These are phyloP conservation scores for Prinia subflava DNA, from an alignment of 2,113 vertebrate genomes.

Conservation along the genomic window DNA sequence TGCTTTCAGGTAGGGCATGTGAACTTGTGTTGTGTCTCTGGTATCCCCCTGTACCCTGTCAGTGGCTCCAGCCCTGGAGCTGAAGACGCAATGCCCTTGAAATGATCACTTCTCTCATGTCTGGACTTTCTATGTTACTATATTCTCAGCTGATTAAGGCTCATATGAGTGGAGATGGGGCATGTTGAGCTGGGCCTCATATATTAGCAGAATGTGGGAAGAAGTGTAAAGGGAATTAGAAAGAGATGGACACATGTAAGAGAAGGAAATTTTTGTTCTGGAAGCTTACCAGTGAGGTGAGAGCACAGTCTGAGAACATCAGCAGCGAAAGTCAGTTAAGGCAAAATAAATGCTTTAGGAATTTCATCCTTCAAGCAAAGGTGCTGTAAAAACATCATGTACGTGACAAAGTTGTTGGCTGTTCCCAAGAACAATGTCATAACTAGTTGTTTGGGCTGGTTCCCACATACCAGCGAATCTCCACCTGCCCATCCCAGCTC, in stretches of 20 bases:
- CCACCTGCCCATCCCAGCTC: neutral
- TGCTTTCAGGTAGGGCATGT: neutral
- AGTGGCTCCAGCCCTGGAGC: neutral
- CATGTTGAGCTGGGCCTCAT: neutral
- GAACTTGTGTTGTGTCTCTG: neutral
- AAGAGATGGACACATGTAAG: neutral
- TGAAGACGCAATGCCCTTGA: neutral
- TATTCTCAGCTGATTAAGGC: neutral
- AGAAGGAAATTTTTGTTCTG: neutral
- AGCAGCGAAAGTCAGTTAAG: neutral
- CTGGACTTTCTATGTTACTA: neutral
- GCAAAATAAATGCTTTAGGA: neutral
- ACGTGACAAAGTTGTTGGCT: neutral
- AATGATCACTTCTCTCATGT: neutral
- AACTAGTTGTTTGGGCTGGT: neutral
- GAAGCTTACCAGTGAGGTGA: neutral
- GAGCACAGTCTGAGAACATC: neutral
- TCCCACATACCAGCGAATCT: neutral
- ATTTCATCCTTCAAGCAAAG: neutral
- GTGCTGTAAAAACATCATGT: neutral
- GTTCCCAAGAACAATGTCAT: neutral
- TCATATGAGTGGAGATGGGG: neutral
- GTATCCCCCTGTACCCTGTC: neutral
- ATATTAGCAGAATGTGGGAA: neutral
- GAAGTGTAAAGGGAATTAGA: neutral